phyloP scores from a whole-genome alignment of 2,888 invertebrate species.

The Apamea anceps region DNA sequence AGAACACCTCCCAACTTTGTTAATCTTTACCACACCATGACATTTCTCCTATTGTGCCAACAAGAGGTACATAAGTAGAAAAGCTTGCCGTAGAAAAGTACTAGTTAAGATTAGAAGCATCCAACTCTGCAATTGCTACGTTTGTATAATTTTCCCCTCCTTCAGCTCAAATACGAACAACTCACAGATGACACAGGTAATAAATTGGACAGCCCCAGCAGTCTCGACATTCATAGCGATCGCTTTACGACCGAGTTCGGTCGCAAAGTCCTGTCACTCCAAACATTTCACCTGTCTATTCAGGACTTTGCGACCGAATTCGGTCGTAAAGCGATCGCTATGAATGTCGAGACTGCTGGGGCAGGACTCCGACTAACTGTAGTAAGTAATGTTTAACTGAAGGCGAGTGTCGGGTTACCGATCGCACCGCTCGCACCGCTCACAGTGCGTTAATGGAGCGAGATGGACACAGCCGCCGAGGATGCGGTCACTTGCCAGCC shows the following conservation, averaged over 20 bases:
- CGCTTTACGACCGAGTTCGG: no score
- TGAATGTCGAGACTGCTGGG: no score
- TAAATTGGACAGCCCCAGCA: conserved; percentile 2
- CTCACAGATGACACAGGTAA: neutral
- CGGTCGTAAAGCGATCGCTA: no score
- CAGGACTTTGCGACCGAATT: no score
- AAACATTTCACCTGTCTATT: no score
- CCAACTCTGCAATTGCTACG: neutral
- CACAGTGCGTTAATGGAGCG: conserved; percentile 26
- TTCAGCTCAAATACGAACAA: no score
- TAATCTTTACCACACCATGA: neutral
- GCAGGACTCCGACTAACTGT: neutral
- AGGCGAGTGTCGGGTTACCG: neutral
- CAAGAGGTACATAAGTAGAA: no score
- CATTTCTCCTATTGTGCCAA: neutral
- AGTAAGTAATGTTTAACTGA: conserved; percentile 1
- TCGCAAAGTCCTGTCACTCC: no score
- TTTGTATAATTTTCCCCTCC: neutral
- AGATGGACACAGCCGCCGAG: conserved; percentile 14
- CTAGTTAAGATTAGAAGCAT: neutral
- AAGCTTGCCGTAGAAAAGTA: neutral
- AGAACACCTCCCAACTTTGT: neutral
- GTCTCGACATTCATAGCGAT: no score
- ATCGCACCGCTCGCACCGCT: neutral
- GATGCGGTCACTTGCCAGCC: neutral